phyloP scores from a whole-genome alignment of 1,140 invertebrate species.

The Thaumetopoea pityocampa region DNA sequence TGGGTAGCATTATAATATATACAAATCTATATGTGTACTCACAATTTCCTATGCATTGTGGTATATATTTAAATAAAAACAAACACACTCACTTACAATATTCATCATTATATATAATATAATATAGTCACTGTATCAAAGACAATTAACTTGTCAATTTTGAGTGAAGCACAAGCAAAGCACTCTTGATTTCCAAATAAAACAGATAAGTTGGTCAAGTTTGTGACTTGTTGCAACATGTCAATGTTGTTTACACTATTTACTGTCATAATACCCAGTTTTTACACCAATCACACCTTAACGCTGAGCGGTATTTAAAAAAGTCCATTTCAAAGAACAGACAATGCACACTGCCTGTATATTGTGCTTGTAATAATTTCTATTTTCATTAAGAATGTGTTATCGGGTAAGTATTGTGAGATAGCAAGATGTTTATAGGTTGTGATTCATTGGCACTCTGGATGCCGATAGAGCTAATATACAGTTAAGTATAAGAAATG shows the following conservation, averaged over 20 bases:
- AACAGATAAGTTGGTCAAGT: slow-evolving; percentile 14
- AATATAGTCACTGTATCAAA: slow-evolving; percentile 20
- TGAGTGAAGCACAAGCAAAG: slow-evolving; percentile 28
- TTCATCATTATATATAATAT: slow-evolving; percentile 22
- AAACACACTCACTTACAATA: slow-evolving; percentile 16
- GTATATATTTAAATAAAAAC: slow-evolving; percentile 15
- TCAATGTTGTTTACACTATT: background rate
- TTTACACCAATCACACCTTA: background rate
- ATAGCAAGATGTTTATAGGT: slow-evolving; percentile 51
- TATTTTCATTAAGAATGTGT: slow-evolving; percentile 56
- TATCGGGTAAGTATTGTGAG: slow-evolving; percentile 47
- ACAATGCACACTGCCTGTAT: slow-evolving; percentile 28
- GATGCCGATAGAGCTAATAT: background rate
- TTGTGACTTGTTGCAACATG: slow-evolving; percentile 1
- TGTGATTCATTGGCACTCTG: slow-evolving; percentile 37
- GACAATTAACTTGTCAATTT: slow-evolving; percentile 42
- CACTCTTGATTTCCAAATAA: slow-evolving; percentile 33
- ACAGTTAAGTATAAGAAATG: too few relatives aligned
- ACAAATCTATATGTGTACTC: slow-evolving; percentile 30
- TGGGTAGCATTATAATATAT: background rate
- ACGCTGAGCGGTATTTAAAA: slow-evolving; percentile 14
- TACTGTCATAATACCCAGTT: background rate
- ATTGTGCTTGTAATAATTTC: slow-evolving; percentile 23
- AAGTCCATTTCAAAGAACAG: slow-evolving; percentile 19
- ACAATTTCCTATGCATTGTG: slow-evolving; percentile 62